Percentiles rank a stretch among this genome's conserved stretches.
Conservation (phyloP, 2,797 vertebrate species). For the Champsocephalus esox region DNA sequence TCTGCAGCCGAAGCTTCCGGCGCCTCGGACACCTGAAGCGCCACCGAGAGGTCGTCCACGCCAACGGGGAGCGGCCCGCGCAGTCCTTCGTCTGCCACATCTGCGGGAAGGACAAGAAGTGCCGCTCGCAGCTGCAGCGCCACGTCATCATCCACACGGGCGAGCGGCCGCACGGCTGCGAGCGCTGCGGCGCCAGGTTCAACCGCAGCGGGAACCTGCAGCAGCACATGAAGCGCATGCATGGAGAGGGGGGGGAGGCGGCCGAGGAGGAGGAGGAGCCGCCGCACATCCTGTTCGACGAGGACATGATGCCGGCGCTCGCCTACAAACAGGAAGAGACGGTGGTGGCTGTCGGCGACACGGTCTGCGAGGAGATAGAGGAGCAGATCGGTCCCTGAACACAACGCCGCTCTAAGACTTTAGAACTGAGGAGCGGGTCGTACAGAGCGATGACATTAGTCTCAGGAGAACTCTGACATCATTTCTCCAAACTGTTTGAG, state of each 20-base stretch:
- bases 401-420: too few relatives aligned
- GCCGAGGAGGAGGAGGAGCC: neutral
- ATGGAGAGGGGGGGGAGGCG: slow-evolving; percentile 6
- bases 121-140: slow-evolving; percentile 72
- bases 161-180: slow-evolving; percentile 68
- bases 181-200: slow-evolving; percentile 67
- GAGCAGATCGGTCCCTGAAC: neutral
- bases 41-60: slow-evolving; percentile 68
- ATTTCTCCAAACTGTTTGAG: too few relatives aligned
- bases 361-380: neutral
- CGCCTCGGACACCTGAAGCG: slow-evolving; percentile 75
- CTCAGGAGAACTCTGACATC: too few relatives aligned
- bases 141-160: slow-evolving; percentile 74
- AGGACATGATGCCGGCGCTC: slow-evolving; percentile 9
- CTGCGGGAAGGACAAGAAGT: slow-evolving; percentile 77
- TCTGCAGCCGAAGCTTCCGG: slow-evolving; percentile 71
- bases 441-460: too few relatives aligned
- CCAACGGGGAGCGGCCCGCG: slow-evolving; percentile 49
- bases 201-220: slow-evolving; percentile 75
- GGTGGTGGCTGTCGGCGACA: neutral
- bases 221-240: slow-evolving; percentile 74
- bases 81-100: slow-evolving; percentile 69
- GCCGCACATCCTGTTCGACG: slow-evolving; percentile 61
- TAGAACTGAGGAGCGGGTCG: too few relatives aligned
- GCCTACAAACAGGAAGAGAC: slow-evolving; percentile 65